Evolutionary conservation across 2,797 vertebrate genomes (phyloP).

Genomic region (Gastrophryne carolinensis): DNA sequence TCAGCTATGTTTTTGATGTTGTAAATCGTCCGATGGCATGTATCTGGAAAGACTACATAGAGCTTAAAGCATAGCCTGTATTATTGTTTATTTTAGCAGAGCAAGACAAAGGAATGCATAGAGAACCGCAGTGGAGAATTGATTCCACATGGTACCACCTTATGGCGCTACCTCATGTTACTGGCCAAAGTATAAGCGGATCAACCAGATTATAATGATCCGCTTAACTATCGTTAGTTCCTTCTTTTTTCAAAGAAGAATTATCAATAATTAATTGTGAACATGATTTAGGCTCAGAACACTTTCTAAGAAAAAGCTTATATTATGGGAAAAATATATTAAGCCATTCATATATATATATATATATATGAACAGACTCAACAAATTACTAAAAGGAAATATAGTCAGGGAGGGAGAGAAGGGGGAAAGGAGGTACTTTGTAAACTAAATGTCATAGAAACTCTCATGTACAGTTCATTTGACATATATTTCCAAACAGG

Average conservation of each 20-base stretch:
- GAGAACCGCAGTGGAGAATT: slow-evolving; percentile 40
- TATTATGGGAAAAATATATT: not conserved
- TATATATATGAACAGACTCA: not conserved
- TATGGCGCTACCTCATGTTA: slow-evolving; percentile 37
- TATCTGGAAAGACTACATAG: slow-evolving; percentile 39
- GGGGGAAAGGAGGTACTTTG: not conserved
- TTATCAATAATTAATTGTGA: too few species aligned
- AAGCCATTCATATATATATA: not conserved
- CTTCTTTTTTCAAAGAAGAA: too few species aligned
- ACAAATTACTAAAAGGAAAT: slow-evolving; percentile 1
- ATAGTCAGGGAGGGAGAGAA: not conserved
- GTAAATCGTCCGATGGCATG: slow-evolving; percentile 34
- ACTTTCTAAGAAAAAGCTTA: not conserved
- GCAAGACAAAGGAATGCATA: slow-evolving; percentile 49
- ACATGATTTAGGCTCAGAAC: too few species aligned
- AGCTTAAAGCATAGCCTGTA: slow-evolving; percentile 42
- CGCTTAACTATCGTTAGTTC: not conserved
- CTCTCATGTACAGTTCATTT: not conserved
- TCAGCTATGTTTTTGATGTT: slow-evolving; percentile 33
- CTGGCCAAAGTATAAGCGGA: not conserved
- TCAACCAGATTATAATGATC: slow-evolving; percentile 7
- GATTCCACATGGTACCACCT: slow-evolving; percentile 47
- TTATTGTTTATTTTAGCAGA: slow-evolving; percentile 46
- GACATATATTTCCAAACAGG: too few species aligned
- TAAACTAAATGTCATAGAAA: not conserved